phyloP scores from a whole-genome alignment of 1,140 invertebrate genomes.

The Arion vulgaris region DNA sequence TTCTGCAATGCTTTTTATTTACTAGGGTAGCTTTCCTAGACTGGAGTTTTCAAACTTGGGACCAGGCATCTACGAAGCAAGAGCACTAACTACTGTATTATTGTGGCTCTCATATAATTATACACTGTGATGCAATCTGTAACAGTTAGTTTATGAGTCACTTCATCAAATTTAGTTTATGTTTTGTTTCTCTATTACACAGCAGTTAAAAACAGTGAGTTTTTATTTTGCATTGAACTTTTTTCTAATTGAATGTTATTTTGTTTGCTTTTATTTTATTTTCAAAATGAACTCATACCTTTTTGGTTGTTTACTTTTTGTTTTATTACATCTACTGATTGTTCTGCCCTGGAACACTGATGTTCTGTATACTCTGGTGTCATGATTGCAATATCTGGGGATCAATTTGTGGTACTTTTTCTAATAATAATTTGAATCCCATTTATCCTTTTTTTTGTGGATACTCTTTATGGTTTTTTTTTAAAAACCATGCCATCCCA shows the following conservation, averaged over 20 bases:
- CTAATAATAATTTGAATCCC: background rate
- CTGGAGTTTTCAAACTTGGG: too few species aligned
- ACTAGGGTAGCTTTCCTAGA: too few species aligned
- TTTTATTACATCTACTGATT: background rate
- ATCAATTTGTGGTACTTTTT: background rate
- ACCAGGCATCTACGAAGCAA: too few species aligned
- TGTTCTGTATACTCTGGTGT: background rate
- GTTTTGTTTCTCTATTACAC: conserved; percentile 9
- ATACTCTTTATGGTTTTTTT: background rate
- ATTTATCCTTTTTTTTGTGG: background rate
- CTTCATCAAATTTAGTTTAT: background rate
- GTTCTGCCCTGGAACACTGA: background rate
- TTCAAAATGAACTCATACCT: background rate
- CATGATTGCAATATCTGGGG: background rate
- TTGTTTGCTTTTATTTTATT: background rate
- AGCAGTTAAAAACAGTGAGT: conserved; percentile 20
- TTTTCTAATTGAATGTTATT: background rate
- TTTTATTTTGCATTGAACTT: background rate
- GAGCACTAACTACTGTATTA: too few species aligned
- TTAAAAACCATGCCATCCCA: too few species aligned
- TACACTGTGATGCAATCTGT: too few species aligned
- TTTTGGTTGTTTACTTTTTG: background rate
- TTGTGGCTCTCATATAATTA: too few species aligned
- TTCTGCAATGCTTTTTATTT: too few species aligned
- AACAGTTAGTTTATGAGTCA: too few species aligned